Base-by-base conservation (phyloP, 2,113 vertebrate species). In the Oncorhynchus nerka region DNA sequence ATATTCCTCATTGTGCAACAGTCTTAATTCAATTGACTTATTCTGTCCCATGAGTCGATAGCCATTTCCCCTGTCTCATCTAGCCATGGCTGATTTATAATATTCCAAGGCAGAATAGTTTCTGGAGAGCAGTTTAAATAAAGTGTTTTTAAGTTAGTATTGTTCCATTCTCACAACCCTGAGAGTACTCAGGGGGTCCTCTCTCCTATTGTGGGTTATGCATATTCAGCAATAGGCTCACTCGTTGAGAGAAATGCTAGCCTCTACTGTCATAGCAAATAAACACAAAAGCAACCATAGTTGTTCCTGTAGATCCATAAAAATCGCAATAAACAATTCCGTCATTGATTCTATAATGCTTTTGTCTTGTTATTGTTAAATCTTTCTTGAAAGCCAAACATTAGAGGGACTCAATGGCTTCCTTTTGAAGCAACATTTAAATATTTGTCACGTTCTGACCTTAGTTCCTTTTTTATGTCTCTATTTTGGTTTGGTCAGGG, bases 311-410 rank as follows among this genome's bases (percentile, higher is more conserved):
- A 3, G 32, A 45, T 68, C 67, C 30, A 20, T 11, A 49, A 67
- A 62, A 48, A 77, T 71, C 69, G 13, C 39, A 77, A 71, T 71
- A 77, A 74, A 73, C 45, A 24, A 72, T 45, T 45, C 26, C 8
- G 15, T 45, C 22, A 70, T 68, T 61, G 55, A 70, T 68, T 74
- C 45, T 48, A 79, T 75, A 49, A 74, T 32, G 32, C 55, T 61
- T 51, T 70, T 79, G 67, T 64, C 77, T 51, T 24, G 34, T 66
- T 74, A 55, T 48, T 79, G 77, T 70, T 79, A 39, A 45, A 74
- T 69, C 57, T 74, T 70, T 65, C 34, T 66, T 62, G 30, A 69
- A 68, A 74, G 66, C 5, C 32, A 34, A 49, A 71, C 61, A 74
- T 51, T 67, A 74, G 32, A 45, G 55, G 77, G 22, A 61, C 34